These are phyloP conservation scores for Salticus scenicus DNA, from an alignment of 2,888 invertebrate species.

Conservation along the genomic window DNA sequence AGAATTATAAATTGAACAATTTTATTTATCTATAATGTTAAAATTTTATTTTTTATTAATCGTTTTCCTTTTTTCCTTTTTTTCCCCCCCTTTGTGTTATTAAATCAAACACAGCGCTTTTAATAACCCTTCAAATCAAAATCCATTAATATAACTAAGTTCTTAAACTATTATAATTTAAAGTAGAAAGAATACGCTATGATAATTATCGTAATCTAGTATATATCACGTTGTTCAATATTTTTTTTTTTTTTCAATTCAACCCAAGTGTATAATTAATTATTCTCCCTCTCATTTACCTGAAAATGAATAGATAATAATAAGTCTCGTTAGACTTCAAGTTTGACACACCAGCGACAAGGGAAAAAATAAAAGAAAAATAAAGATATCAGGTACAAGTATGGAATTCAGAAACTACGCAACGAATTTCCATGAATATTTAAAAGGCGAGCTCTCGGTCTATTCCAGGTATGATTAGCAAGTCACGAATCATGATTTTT, in stretches of 20 bases:
- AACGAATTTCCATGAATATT: conserved; percentile 65
- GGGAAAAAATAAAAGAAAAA: background rate
- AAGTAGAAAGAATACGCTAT: background rate
- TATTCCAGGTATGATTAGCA: conserved; percentile 53
- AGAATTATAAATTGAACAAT: no score
- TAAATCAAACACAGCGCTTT: no score
- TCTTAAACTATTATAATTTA: background rate
- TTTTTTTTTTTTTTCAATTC: background rate
- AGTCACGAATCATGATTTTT: conserved; percentile 46
- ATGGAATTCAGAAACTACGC: conserved; percentile 29
- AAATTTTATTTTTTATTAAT: no score
- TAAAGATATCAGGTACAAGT: background rate
- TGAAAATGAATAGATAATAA: conserved; percentile 47
- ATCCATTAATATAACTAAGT: background rate
- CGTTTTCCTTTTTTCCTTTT: no score
- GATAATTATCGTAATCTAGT: background rate
- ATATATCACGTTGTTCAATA: background rate
- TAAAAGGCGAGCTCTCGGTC: conserved; percentile 30
- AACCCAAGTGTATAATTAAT: conserved; percentile 46
- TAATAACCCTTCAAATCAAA: background rate
- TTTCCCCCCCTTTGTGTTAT: no score
- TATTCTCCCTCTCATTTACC: conserved; percentile 30
- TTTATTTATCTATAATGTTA: no score
- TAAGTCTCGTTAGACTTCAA: conserved; percentile 25
- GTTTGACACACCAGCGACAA: background rate